A percentile compares a stretch with the other conserved stretches of the same genome.
Evolutionary conservation across 2,113 vertebrate genomes (phyloP).

Genomic region (Pycnonotus jocosus): DNA sequence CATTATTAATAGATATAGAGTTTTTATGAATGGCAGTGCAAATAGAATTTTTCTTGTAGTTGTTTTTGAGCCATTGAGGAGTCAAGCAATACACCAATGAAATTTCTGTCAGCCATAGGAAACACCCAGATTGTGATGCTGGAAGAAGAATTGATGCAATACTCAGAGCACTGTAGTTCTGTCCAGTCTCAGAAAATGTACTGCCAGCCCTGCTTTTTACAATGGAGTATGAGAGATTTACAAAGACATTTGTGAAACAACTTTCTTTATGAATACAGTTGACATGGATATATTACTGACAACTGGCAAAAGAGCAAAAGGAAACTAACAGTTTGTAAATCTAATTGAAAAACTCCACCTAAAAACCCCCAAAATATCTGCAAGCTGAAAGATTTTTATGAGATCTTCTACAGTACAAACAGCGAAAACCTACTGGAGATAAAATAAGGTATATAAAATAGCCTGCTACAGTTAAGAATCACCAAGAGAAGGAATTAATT

Average conservation of each 20-base stretch:
- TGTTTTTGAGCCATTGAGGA: background rate
- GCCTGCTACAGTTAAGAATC: background rate
- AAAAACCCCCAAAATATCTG: background rate
- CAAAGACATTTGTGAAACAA: background rate
- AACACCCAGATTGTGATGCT: background rate
- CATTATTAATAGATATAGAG: background rate
- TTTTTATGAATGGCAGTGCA: background rate
- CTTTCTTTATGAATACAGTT: background rate
- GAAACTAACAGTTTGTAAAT: background rate
- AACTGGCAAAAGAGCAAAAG: background rate
- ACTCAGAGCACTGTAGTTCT: background rate
- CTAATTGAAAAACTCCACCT: background rate
- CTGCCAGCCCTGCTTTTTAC: background rate
- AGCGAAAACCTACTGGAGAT: fast-evolving
- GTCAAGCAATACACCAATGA: fast-evolving
- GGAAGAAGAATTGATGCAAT: background rate
- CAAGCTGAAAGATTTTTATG: background rate
- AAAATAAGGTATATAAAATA: background rate
- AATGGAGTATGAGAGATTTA: background rate
- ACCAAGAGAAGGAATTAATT: background rate
- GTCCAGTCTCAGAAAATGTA: fast-evolving
- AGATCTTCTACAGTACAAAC: background rate
- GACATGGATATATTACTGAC: background rate
- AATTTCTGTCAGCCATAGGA: background rate
- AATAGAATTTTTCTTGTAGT: background rate